A percentile compares a stretch with the other conserved stretches of the same genome.
These are phyloP conservation scores for Entomobrya multifasciata DNA, from an alignment of 2,888 invertebrate species.

Conservation along the genomic window DNA sequence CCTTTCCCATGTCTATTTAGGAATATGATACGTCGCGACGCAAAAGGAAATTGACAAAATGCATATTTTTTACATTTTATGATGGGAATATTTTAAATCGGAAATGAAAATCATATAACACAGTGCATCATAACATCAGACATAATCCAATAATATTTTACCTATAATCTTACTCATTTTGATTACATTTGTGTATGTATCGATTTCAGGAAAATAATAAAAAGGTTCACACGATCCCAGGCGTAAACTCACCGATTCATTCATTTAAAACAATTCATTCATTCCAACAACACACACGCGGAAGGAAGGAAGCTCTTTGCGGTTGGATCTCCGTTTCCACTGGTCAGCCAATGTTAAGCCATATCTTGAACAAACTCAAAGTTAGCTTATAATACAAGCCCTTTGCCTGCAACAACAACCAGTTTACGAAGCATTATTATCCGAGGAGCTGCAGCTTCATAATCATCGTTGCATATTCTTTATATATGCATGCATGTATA, in stretches of 20 bases:
- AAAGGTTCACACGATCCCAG: conserved; percentile 57
- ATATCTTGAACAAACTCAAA: no score
- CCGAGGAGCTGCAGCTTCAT: background rate
- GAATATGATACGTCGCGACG: background rate
- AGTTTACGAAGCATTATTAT: conserved; percentile 33
- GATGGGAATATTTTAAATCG: conserved; percentile 45
- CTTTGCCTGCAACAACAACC: conserved; percentile 7
- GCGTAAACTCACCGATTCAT: background rate
- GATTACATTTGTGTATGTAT: conserved; percentile 36
- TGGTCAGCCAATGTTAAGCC: conserved; percentile 66
- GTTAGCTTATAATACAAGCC: conserved; percentile 5
- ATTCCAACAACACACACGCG: conserved; percentile 40
- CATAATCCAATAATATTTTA: background rate
- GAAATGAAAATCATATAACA: conserved; percentile 15
- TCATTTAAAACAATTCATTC: conserved; percentile 24
- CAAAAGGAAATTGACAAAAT: background rate
- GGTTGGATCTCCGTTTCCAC: conserved; percentile 68
- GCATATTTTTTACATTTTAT: background rate
- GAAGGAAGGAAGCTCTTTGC: conserved; percentile 74
- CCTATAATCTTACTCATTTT: conserved; percentile 26
- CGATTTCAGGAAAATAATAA: conserved; percentile 65
- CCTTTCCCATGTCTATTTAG: conserved; percentile 49
- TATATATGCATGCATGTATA: background rate
- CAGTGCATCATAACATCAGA: background rate
- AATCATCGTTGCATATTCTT: conserved; percentile 5